These are phyloP conservation scores for Phyllopteryx taeniolatus DNA, from an alignment of 2,113 vertebrate species.

Conservation along the genomic window DNA sequence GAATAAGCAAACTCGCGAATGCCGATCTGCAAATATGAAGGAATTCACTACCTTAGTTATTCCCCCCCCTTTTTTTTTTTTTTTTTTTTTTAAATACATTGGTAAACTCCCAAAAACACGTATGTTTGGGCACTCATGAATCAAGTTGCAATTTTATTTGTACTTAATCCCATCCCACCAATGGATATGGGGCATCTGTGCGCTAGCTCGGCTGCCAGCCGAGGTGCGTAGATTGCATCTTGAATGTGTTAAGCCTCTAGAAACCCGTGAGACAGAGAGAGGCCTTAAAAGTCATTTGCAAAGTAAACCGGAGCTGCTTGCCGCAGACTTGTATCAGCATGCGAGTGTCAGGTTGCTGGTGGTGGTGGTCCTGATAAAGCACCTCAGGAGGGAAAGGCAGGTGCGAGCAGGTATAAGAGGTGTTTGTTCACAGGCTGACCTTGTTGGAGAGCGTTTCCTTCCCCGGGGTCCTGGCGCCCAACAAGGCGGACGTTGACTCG, in stretches of 20 bases:
- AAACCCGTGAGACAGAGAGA: constrained; percentile 36
- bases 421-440: constrained; percentile 62
- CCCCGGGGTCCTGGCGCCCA: constrained; percentile 46
- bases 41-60: no score
- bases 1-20: no score
- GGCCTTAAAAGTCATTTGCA: constrained; percentile 55
- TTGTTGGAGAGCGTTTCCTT: constrained; percentile 52
- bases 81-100: no score
- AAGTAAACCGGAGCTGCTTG: constrained; percentile 43
- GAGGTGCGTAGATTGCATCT: constrained; percentile 46
- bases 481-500: constrained; percentile 60
- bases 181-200: not conserved
- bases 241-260: constrained; percentile 49
- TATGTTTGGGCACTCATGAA: not conserved
- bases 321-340: constrained; percentile 39
- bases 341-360: constrained; percentile 3
- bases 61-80: no score
- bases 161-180: not conserved
- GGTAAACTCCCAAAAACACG: no score
- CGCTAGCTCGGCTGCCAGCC: not conserved
- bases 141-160: not conserved
- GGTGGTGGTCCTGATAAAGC: constrained; percentile 2
- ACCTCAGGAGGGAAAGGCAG: constrained; percentile 24
- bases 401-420: constrained; percentile 48
- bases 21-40: no score